phyloP scores from a whole-genome alignment of 2,113 vertebrate species.

The Mandrillus leucophaeus region DNA sequence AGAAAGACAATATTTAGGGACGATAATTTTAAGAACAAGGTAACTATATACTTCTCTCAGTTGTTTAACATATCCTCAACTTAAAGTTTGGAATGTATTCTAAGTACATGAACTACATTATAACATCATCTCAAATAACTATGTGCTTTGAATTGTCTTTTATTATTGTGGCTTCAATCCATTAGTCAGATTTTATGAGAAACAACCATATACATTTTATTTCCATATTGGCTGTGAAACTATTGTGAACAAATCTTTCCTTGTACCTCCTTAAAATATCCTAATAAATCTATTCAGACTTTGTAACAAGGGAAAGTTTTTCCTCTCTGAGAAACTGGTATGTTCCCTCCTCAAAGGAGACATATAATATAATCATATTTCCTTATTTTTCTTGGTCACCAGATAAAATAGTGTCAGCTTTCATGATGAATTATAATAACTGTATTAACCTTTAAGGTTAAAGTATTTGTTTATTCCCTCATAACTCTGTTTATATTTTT shows the following conservation, averaged over 20 bases:
- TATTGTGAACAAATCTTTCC: slow-evolving; percentile 11
- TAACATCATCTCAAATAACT: background rate
- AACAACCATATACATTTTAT: slow-evolving; percentile 20
- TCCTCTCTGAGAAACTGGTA: background rate
- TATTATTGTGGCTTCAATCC: slow-evolving; percentile 37
- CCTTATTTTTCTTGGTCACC: slow-evolving; percentile 8
- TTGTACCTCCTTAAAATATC: background rate
- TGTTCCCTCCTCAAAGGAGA: background rate
- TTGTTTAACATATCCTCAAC: background rate
- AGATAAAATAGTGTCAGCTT: background rate
- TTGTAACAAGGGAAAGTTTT: background rate
- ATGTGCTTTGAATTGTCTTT: background rate
- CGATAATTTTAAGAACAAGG: background rate
- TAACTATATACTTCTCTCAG: background rate
- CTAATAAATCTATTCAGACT: slow-evolving; percentile 13
- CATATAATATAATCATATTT: slow-evolving; percentile 24
- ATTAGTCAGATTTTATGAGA: slow-evolving; percentile 10
- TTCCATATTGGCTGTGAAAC: background rate
- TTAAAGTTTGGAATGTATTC: background rate
- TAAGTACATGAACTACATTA: background rate
- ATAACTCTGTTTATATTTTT: slow-evolving; percentile 11
- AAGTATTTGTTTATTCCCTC: slow-evolving; percentile 12
- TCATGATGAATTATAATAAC: background rate
- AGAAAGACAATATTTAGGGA: background rate
- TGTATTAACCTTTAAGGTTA: background rate